Evolutionary conservation across 1,140 invertebrate species (phyloP), one percentile per base, ranked within the genome.

Genomic region (Goniozus legneri): DNA sequence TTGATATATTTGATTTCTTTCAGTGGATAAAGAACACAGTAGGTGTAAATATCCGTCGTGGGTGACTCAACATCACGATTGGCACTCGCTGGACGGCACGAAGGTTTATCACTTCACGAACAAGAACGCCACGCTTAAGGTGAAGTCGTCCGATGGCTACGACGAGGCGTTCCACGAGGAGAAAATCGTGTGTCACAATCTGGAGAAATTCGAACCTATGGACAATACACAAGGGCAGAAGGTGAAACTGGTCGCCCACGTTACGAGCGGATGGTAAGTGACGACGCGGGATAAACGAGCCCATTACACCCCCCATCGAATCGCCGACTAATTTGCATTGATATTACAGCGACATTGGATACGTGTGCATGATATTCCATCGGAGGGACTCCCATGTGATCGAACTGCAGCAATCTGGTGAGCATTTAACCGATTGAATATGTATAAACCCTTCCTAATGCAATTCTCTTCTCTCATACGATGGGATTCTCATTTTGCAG

Each of bases 341-440:
- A 54, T 57, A 42, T 78, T 77, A 15, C 69, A 83, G 81, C 57
- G 75, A 79, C 49, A 81, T 77, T 55, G 82, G 81, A 16, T 83
- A 81, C 52, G 75, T 80, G 24, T 83, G 82, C 55, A 78, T 82
- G 72, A 77, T 78, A 33, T 77, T 83, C 37, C 76, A 82, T 58
- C 73, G 70, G 44, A 72, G 81, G 43, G 80, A 79, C 43, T 63
- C 69, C 10, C 76, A 82, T 50, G 77, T 83, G 3, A 80, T 83
- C 39, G 81, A 83, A 60, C 60, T 82, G 24, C 80, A 82, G 48
- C 76, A 74, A 60, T 79, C 79, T 53, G 65, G 77, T 78, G 56
- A 69, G 68, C 66, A 19, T n/a, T n/a, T n/a, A n/a, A n/a, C n/a
- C n/a, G n/a, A n/a, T n/a, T n/a, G n/a, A n/a, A n/a, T n/a, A n/a